A percentile compares a stretch with the other conserved stretches of the same genome.
Evolutionary conservation across 2,797 vertebrate species (phyloP).

Genomic region (Peromyscus melanophrys): DNA sequence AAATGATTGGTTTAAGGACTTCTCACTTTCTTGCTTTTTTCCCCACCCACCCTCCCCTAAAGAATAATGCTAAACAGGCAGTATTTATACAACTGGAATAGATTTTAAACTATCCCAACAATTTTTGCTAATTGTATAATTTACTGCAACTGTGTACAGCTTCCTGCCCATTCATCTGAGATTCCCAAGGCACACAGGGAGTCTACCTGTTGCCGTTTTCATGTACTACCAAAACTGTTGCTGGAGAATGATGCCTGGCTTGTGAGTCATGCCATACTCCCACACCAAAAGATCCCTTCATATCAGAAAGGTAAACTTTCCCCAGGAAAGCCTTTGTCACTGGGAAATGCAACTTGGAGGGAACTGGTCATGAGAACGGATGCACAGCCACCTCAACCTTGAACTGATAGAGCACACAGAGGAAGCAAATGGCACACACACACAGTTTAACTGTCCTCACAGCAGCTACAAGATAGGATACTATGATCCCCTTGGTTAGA

Average conservation of each 20-base stretch:
- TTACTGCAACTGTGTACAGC: constrained; percentile 63
- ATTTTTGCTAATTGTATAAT: constrained; percentile 69
- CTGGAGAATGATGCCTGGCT: not conserved
- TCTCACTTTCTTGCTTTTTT: constrained; percentile 68
- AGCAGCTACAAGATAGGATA: not conserved
- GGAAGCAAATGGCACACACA: not conserved
- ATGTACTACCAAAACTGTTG: not conserved
- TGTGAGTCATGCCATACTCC: not conserved
- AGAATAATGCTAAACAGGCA: constrained; percentile 77
- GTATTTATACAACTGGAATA: constrained; percentile 94
- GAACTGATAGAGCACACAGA: not conserved
- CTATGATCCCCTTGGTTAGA: not conserved
- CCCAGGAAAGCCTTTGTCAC: constrained; percentile 15
- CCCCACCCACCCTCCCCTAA: not conserved
- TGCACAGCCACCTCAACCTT: not conserved
- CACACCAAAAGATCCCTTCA: constrained; percentile 30
- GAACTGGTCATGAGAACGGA: not conserved
- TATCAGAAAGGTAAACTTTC: not conserved
- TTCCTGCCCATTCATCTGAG: not conserved
- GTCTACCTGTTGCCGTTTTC: not conserved
- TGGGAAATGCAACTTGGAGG: constrained; percentile 6
- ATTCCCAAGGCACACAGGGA: constrained; percentile 19
- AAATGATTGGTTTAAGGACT: constrained; percentile 75
- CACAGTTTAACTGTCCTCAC: not conserved
- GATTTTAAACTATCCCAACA: constrained; percentile 84